Evolutionary conservation across 2,888 invertebrate genomes (phyloP), one percentile per base, ranked within the genome.

Genomic region (Galerucella nymphaeae): DNA sequence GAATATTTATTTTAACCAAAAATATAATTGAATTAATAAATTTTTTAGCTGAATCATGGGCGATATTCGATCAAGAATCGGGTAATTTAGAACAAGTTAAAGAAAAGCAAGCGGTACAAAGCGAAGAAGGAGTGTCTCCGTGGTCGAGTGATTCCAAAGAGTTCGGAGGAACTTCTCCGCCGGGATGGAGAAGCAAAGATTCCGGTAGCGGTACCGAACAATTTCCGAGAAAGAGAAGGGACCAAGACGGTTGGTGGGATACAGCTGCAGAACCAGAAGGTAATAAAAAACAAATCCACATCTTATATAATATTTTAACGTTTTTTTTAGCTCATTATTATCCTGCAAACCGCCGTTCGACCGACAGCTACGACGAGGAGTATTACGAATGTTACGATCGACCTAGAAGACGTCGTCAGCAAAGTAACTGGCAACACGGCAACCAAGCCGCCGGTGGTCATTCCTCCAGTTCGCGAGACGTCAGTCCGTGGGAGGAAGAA

Each of bases 121-220:
- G 87, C 73, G 87, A 87, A 76, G 87, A 87, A 73, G 89, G 90
- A 0, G 92, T 91, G 2, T 93, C 94, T 1, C 93, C 92, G 0
- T 94, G 93, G 90, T 94, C 94, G 0, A 93, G 93, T 1, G 94
- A 94, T 86, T 93, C 93, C 0, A 91, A 91, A 67, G 91, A 92
- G 76, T 89, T 89, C 67, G 87, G 86, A 16, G 87, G 87, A 64
- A 87, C 87, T 42, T 85, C 86, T 4, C 83, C 87, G 0, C 82
- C 86, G 2, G 89, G 89, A 14, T 90, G 89, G 88, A 86, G 86
- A 73, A 85, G 86, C 70, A 79, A 85, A 8, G 88, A 88, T 74
- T 87, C 88, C 3, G 87, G 86, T 1, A 88, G 87, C 66, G 83
- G 90, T 77, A 87, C 89, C 5, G 85, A 85, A 55, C 83, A 79